phyloP scores from a whole-genome alignment of 2,888 invertebrate genomes.

The Ennomos fuscantarius region DNA sequence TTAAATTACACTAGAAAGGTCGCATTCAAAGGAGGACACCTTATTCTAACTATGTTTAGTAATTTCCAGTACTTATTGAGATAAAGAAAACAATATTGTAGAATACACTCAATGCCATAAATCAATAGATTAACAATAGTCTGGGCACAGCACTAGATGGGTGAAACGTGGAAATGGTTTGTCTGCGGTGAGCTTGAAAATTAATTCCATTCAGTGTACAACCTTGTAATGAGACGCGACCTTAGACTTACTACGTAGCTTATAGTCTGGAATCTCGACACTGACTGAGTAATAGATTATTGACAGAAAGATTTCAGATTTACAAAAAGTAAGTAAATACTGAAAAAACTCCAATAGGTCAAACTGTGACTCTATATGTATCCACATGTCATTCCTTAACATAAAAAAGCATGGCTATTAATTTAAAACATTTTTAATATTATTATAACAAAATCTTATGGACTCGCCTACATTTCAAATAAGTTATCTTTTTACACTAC shows the following conservation, averaged over 20 bases:
- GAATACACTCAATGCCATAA: constrained; percentile 37
- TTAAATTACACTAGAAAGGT: too few species aligned
- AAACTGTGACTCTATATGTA: too few species aligned
- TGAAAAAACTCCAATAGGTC: too few species aligned
- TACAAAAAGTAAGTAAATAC: too few species aligned
- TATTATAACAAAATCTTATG: too few species aligned
- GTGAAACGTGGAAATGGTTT: constrained; percentile 63
- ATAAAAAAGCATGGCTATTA: too few species aligned
- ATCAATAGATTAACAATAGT: constrained; percentile 60
- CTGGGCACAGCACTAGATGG: constrained; percentile 51
- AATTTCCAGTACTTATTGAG: neutral
- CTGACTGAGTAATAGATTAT: neutral
- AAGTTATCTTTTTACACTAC: constrained; percentile 6
- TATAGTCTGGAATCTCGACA: neutral
- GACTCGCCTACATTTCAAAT: too few species aligned
- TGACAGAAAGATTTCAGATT: too few species aligned
- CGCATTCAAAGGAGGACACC: too few species aligned
- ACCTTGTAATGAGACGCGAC: constrained; percentile 61
- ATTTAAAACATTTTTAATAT: too few species aligned
- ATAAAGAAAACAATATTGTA: constrained; percentile 14
- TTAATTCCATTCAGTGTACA: constrained; percentile 72
- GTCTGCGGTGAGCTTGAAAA: constrained; percentile 70
- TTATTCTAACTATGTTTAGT: too few species aligned
- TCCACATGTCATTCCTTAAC: too few species aligned
- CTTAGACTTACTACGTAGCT: constrained; percentile 33